These are phyloP conservation scores for Pipistrellus kuhlii DNA, from an alignment of 2,797 vertebrate genomes.

Conservation along the genomic window DNA sequence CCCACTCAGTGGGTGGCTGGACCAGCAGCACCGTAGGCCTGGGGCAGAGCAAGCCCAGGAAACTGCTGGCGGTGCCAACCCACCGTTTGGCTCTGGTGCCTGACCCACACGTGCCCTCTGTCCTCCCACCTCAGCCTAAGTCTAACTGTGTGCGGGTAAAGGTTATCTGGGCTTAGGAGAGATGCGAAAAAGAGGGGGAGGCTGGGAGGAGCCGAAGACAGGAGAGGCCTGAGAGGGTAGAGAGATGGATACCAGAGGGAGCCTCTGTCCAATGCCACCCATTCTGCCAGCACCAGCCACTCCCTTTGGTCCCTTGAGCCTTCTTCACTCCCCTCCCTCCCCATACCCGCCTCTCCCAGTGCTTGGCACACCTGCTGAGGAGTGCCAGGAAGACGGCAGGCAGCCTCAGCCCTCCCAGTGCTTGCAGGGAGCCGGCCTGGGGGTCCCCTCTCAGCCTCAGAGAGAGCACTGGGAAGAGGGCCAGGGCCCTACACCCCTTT, in stretches of 20 bases:
- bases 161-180: not conserved
- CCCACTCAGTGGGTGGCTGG: not conserved
- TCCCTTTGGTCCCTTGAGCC: not conserved
- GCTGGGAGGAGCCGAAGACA: not conserved
- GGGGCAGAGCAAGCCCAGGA: constrained; percentile 10
- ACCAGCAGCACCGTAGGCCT: not conserved
- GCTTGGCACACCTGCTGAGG: not conserved
- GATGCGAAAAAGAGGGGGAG: not conserved
- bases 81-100: not conserved
- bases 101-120: constrained; percentile 39
- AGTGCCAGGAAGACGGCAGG: not conserved
- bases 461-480: not conserved
- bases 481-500: not conserved
- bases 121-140: not conserved
- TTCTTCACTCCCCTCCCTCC: not conserved
- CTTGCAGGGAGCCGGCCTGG: not conserved
- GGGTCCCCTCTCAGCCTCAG: not conserved
- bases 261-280: not conserved
- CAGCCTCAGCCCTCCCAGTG: not conserved
- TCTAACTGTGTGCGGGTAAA: not conserved
- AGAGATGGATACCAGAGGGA: not conserved
- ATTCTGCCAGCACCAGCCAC: not conserved
- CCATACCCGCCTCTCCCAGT: not conserved
- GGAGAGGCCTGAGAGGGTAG: not conserved
- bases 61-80: not conserved